Evolutionary conservation across 2,797 vertebrate genomes (phyloP).

Genomic region (Mallotus villosus): DNA sequence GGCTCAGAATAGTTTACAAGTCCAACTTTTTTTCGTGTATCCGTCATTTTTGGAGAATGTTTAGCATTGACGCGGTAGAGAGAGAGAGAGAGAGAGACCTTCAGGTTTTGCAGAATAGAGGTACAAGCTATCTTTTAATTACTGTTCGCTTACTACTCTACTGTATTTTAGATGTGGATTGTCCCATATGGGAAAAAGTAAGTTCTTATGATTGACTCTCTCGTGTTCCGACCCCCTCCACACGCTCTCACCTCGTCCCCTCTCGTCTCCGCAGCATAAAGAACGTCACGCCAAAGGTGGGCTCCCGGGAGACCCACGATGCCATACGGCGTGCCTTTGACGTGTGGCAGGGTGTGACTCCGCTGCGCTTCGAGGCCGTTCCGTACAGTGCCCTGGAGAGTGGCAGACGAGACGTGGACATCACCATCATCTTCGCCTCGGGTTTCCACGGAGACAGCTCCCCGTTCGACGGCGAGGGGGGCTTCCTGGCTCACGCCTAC

Average conservation of each 20-base stretch:
- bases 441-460: conserved; percentile 99
- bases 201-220: too few relatives aligned
- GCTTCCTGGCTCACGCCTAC: conserved; percentile 96
- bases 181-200: too few relatives aligned
- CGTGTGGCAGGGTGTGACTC: conserved; percentile 99
- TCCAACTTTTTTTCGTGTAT: conserved; percentile 22
- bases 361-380: conserved; percentile 95
- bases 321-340: conserved; percentile 98
- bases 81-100: background rate
- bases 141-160: background rate
- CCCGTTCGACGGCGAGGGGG: conserved; percentile 96
- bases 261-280: conserved; percentile 83
- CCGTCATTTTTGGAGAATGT: conserved; percentile 39
- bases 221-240: too few relatives aligned
- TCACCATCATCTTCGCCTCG: conserved; percentile 98
- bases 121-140: background rate
- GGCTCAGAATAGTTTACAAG: conserved; percentile 70
- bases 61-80: conserved; percentile 36
- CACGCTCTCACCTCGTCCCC: conserved; percentile 1
- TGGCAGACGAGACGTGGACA: conserved; percentile 95
- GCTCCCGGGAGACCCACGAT: conserved; percentile 91
- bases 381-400: conserved; percentile 94
- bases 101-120: background rate
- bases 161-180: too few relatives aligned
- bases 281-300: conserved; percentile 98